A percentile compares a stretch with the other conserved stretches of the same genome.
phyloP scores from a whole-genome alignment of 2,113 vertebrate genomes.

The Cacatua alba region DNA sequence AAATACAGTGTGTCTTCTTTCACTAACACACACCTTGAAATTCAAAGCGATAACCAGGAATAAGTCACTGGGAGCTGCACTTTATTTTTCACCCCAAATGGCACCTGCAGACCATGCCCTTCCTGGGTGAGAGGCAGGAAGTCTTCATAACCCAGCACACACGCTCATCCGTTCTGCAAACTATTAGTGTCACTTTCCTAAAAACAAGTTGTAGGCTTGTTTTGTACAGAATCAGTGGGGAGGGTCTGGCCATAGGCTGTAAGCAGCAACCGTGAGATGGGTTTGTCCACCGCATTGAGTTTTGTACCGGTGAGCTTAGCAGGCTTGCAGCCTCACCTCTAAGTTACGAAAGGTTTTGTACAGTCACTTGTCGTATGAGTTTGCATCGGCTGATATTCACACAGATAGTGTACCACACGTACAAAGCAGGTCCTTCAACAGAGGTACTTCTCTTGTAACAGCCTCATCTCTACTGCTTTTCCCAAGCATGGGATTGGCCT shows the following conservation, averaged over 20 bases:
- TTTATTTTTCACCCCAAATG: conserved; percentile 17
- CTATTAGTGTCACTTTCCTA: neutral
- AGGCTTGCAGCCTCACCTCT: conserved; percentile 17
- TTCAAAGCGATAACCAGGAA: neutral
- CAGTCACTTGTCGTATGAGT: neutral
- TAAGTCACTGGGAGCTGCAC: neutral
- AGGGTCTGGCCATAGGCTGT: neutral
- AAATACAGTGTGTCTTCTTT: neutral
- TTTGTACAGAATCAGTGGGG: accelerated
- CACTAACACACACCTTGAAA: neutral
- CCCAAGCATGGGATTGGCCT: neutral
- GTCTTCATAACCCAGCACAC: neutral
- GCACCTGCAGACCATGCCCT: conserved; percentile 55
- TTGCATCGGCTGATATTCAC: conserved; percentile 20
- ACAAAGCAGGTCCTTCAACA: conserved; percentile 16
- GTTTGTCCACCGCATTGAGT: neutral
- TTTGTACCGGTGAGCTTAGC: neutral
- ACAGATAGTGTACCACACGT: neutral
- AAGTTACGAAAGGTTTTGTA: neutral
- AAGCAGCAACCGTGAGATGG: neutral
- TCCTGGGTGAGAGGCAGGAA: conserved; percentile 58
- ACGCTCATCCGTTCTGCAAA: neutral
- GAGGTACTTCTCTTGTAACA: neutral
- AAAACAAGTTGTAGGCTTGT: neutral
- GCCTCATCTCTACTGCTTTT: neutral